Evolutionary conservation across 2,888 invertebrate species (phyloP), one percentile per base, ranked within the genome.

Genomic region (Flexamia atlantica): DNA sequence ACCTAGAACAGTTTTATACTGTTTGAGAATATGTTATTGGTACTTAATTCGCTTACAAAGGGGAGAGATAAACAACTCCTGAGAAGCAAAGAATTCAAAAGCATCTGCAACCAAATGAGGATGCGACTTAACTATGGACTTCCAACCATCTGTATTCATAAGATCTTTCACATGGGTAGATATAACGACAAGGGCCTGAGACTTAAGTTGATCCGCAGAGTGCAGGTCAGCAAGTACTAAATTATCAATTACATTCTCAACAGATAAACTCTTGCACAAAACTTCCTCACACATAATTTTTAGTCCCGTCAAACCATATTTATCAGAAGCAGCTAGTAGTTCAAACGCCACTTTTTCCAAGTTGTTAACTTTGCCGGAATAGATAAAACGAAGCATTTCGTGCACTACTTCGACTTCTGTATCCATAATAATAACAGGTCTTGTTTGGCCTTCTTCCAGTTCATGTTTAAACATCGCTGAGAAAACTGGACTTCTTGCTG

Each of bases 381-480:
- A 99, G 88, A 99, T 99, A 92, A 98, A 99, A 88, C 98, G 94
- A 87, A 99, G 92, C 98, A 99, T 98, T 92, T 99, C 99, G 87
- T 97, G 92, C 90, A 99, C 93, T 86, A 99, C 99, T 90, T 99
- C 99, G 90, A 98, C 97, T 91, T 99, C 99, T 79, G 99, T 98
- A 91, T 99, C 99, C 82, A 97, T 97, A 89, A 97, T 97, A 91
- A 97, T 98, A 81, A 99, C 99, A 89, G 98, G 94, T 92, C 98
- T 99, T 91, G 97, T 95, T 92, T 98, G 98, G 88, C 98, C 93
- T 90, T 99, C 99, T 90, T 98, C 98, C 98, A 99, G 99, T 91
- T 99, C 98, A 91, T 99, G 99, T 90, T 99, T 98, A 91, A 99
- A 99, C 99, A 99, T 99, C 86, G 99, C 99, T 89, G 98, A 97